Conservation (phyloP, 2,888 invertebrate species). For the Tipula confusa region DNA sequence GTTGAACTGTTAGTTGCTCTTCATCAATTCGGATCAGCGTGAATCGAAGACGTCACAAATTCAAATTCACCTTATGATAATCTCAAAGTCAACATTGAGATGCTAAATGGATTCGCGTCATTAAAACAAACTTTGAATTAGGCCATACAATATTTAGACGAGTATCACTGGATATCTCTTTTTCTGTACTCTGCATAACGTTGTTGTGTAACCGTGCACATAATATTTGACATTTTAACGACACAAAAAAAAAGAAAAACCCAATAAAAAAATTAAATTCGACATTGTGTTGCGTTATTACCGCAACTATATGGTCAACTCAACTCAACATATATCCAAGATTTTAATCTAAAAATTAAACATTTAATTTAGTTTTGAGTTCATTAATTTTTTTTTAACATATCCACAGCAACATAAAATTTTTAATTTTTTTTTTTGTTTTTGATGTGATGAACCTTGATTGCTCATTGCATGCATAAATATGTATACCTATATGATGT, state of each 20-base stretch:
- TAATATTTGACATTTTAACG: not conserved
- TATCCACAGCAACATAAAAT: not conserved
- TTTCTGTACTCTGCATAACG: not conserved
- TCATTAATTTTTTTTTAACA: not conserved
- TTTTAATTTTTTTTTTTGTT: not conserved
- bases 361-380: constrained; percentile 20
- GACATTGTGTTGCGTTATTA: not conserved
- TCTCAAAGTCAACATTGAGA: no score
- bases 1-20: no score
- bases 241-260: not conserved
- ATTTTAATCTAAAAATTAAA: not conserved
- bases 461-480: not conserved
- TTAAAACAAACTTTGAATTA: no score
- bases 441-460: constrained; percentile 13
- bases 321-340: not conserved
- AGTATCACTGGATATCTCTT: not conserved
- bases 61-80: no score
- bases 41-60: no score
- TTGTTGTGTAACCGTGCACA: no score
- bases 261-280: not conserved
- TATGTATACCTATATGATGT: not conserved
- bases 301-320: not conserved
- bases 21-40: no score
- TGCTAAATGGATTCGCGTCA: no score
- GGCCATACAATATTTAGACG: not conserved